A percentile compares a stretch with the other conserved stretches of the same genome.
Conservation (phyloP, 2,888 invertebrate genomes). For the Drosophila tripunctata region DNA sequence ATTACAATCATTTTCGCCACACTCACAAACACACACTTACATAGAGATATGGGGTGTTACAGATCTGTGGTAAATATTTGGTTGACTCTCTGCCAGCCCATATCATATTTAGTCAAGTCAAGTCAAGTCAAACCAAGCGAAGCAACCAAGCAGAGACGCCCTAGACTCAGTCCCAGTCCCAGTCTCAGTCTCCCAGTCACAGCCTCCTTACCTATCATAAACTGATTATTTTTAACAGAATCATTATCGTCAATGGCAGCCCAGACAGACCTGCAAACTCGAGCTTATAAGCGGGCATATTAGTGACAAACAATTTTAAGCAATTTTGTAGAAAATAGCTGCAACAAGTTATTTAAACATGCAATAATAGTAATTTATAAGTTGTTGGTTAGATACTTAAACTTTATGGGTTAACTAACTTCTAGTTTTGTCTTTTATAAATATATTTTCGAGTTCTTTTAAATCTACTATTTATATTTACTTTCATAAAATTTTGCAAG, state of each 20-base stretch:
- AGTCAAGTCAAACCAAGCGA: conserved; percentile 31
- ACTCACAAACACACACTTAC: conserved; percentile 28
- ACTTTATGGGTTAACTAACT: too few species aligned
- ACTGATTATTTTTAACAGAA: conserved; percentile 80
- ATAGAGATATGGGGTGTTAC: conserved; percentile 10
- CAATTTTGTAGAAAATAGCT: too few species aligned
- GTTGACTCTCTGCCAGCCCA: conserved; percentile 72
- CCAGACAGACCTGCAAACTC: conserved; percentile 18
- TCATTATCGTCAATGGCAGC: conserved; percentile 68
- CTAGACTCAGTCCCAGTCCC: conserved; percentile 10
- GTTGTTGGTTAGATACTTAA: too few species aligned
- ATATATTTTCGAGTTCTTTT: neutral
- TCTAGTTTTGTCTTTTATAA: too few species aligned
- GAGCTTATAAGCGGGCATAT: neutral
- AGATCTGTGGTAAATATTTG: conserved; percentile 71
- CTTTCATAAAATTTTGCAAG: neutral
- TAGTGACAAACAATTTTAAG: neutral
- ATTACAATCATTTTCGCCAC: conserved; percentile 68
- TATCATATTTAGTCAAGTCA: conserved; percentile 70
- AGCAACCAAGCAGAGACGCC: conserved; percentile 40
- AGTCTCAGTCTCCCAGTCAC: conserved; percentile 11
- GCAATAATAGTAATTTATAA: too few species aligned
- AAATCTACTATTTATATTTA: neutral
- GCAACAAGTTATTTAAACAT: too few species aligned
- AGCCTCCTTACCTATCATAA: conserved; percentile 65